Evolutionary conservation across 2,113 vertebrate genomes (phyloP), one percentile per base, ranked within the genome.

Genomic region (Capreolus pygargus): DNA sequence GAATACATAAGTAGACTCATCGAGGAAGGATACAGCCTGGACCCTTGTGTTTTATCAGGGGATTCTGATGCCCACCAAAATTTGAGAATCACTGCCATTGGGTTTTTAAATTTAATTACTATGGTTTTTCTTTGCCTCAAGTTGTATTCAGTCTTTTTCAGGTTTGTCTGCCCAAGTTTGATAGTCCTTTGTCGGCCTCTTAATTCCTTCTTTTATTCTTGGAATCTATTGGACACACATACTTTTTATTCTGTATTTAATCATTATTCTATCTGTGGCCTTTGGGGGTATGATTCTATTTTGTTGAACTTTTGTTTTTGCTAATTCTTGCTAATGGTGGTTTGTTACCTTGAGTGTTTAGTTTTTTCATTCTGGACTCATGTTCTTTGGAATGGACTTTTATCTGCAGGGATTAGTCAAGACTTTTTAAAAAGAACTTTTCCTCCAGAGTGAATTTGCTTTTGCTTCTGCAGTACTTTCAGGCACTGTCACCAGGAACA

Each of bases 151-250:
- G 36, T 94, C 21, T 81, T 93, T 94, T 82, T 85, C 45, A 90
- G 47, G 87, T 91, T 91, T 91, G n/a, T 33, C 52, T 81, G 39
- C 16, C 86, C 8, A 30, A 8, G 39, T 94, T 96, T 61, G 23
- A 36, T 57, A 86, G 39, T 39, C 23, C 10, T 64, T 82, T 76
- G n/a, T 93, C 45, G 15, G 47, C 21, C 12, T 91, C 93, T 50
- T 78, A 43, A 86, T 95, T 86, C 43, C n/a, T 94, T 79, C n/a
- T 52, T 95, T 95, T 97, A 64, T 82, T 97, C 58, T 83, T 95
- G 11, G 86, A 94, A 67, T 93, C 52, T 92, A 3, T 54, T 14
- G 8, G 27, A 86, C 28, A 93, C 11, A 86, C 82, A 28, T 45
- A 64, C 15, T 88, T 88, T 78, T 23, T 92, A n/a, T 60, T 15